phyloP scores from a whole-genome alignment of 2,888 invertebrate genomes.

The Caenorhabditis zanzibari region DNA sequence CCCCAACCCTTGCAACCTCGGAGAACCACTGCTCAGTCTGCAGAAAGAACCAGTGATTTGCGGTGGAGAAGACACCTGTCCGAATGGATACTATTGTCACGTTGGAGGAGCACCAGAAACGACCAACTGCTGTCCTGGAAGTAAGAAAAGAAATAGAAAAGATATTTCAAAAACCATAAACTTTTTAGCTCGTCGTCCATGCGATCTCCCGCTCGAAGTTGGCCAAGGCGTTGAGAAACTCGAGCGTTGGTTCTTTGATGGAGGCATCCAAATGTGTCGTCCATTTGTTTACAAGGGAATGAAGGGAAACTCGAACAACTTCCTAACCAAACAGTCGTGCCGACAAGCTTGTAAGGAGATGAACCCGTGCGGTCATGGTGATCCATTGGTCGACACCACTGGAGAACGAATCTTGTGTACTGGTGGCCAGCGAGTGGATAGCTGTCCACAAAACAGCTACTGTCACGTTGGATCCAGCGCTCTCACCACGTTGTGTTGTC shows the following conservation, averaged over 20 bases:
- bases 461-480: slow-evolving; percentile 80
- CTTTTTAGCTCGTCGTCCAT: slow-evolving; percentile 73
- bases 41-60: slow-evolving; percentile 81
- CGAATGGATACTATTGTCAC: slow-evolving; percentile 82
- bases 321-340: slow-evolving; percentile 77
- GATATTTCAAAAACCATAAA: background rate
- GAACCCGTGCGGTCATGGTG: slow-evolving; percentile 80
- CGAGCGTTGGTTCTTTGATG: slow-evolving; percentile 78
- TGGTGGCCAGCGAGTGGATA: slow-evolving; percentile 70
- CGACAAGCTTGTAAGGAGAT: slow-evolving; percentile 77
- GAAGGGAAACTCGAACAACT: slow-evolving; percentile 80
- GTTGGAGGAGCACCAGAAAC: slow-evolving; percentile 81
- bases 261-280: slow-evolving; percentile 76
- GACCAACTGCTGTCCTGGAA: slow-evolving; percentile 83
- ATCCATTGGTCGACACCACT: slow-evolving; percentile 75
- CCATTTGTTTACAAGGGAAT: slow-evolving; percentile 77
- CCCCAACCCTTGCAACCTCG: slow-evolving; percentile 81
- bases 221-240: slow-evolving; percentile 76
- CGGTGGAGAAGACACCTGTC: slow-evolving; percentile 80
- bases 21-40: slow-evolving; percentile 79
- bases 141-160: slow-evolving; percentile 65
- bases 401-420: slow-evolving; percentile 78
- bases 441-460: slow-evolving; percentile 72
- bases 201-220: slow-evolving; percentile 73
- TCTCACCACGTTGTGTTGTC: slow-evolving; percentile 80